These are phyloP conservation scores for Lepus europaeus DNA, from an alignment of 2,113 vertebrate species.

Conservation along the genomic window DNA sequence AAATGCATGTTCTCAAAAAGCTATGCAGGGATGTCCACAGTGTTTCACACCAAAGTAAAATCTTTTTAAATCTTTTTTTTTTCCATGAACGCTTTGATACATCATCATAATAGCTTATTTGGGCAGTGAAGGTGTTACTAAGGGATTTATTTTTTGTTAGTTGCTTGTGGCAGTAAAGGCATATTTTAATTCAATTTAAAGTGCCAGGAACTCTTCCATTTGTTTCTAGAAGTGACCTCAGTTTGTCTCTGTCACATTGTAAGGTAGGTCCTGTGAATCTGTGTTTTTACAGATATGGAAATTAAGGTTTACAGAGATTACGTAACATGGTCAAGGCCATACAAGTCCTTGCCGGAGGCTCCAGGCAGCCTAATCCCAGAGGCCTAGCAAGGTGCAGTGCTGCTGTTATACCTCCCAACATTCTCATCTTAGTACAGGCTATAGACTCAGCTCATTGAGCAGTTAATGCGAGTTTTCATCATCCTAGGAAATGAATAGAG, in stretches of 20 bases:
- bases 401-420: fast-evolving
- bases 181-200: not conserved
- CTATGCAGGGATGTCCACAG: too few relatives aligned
- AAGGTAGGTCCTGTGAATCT: not conserved
- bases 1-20: too few relatives aligned
- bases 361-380: not conserved
- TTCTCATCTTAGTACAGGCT: not conserved
- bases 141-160: too few relatives aligned
- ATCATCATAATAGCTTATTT: too few relatives aligned
- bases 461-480: not conserved
- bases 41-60: too few relatives aligned
- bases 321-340: not conserved
- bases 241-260: not conserved
- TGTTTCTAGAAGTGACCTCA: not conserved
- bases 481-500: not conserved
- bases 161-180: too few relatives aligned
- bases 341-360: not conserved
- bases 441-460: not conserved
- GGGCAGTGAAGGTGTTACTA: too few relatives aligned
- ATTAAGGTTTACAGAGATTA: not conserved
- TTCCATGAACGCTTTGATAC: too few relatives aligned
- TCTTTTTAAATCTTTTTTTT: too few relatives aligned
- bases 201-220: not conserved
- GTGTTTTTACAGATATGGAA: not conserved
- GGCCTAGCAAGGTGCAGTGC: not conserved